Evolutionary conservation across 2,888 invertebrate species (phyloP).

Genomic region (Stramonita haemastoma): DNA sequence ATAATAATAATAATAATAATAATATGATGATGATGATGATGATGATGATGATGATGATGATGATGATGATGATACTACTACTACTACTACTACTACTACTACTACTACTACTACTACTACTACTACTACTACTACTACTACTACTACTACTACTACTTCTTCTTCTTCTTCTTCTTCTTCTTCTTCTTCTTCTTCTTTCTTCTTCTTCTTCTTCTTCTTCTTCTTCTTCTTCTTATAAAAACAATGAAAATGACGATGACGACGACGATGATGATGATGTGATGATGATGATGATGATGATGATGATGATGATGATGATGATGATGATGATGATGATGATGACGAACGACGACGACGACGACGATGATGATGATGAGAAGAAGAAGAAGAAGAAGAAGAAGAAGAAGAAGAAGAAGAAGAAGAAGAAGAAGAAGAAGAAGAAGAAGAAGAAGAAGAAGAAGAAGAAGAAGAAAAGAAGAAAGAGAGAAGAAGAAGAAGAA

Average conservation of each 20-base stretch:
- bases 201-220: background rate
- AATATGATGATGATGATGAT: too few relatives aligned
- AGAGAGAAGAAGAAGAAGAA: background rate
- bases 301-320: too few relatives aligned
- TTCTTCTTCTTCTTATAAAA: background rate
- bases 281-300: too few relatives aligned
- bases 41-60: too few relatives aligned
- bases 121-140: background rate
- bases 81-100: too few relatives aligned
- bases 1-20: too few relatives aligned
- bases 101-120: background rate
- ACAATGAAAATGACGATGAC: background rate
- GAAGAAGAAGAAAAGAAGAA: background rate
- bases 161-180: too few relatives aligned
- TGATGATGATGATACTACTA: too few relatives aligned
- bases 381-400: slow-evolving; percentile 36
- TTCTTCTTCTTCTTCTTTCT: background rate
- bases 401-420: slow-evolving; percentile 29
- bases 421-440: slow-evolving; percentile 8
- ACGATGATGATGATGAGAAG: background rate
- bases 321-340: background rate
- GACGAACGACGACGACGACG: slow-evolving; percentile 6
- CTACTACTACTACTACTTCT: too few relatives aligned
- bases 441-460: background rate
- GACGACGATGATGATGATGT: background rate